These are phyloP conservation scores for Drosophila quadrilineata DNA, from an alignment of 1,140 invertebrate genomes.

Conservation along the genomic window DNA sequence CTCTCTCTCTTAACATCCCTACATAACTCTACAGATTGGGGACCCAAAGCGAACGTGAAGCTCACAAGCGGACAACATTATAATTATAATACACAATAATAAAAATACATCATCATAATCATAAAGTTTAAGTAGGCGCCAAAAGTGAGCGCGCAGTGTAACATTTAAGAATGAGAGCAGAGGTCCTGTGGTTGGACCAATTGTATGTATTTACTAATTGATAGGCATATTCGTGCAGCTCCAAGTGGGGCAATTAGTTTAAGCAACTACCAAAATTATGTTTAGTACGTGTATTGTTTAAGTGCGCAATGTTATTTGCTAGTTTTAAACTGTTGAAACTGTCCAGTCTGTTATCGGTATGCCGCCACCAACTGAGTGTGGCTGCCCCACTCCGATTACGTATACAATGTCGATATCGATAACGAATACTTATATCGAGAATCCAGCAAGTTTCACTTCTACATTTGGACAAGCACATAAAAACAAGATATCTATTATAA, in stretches of 20 bases:
- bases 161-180: constrained; percentile 44
- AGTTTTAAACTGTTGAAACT: constrained; percentile 33
- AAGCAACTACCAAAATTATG: constrained; percentile 72
- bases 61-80: no score
- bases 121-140: constrained; percentile 54
- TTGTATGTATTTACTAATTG: constrained; percentile 70
- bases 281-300: constrained; percentile 58
- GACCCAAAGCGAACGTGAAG: constrained; percentile 2
- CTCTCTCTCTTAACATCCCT: no score
- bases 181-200: neutral
- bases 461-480: no score
- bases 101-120: constrained; percentile 55
- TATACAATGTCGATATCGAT: neutral
- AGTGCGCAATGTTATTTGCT: constrained; percentile 46
- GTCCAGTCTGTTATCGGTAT: neutral
- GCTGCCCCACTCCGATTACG: neutral
- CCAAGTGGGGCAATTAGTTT: constrained; percentile 56
- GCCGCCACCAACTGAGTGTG: neutral
- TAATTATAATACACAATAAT: neutral
- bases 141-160: constrained; percentile 34
- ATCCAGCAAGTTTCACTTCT: neutral
- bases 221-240: constrained; percentile 48
- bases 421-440: constrained; percentile 4
- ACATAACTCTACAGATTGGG: no score
- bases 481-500: no score